Conservation (phyloP, 2,113 vertebrate species). For the Zosterops borbonicus region DNA sequence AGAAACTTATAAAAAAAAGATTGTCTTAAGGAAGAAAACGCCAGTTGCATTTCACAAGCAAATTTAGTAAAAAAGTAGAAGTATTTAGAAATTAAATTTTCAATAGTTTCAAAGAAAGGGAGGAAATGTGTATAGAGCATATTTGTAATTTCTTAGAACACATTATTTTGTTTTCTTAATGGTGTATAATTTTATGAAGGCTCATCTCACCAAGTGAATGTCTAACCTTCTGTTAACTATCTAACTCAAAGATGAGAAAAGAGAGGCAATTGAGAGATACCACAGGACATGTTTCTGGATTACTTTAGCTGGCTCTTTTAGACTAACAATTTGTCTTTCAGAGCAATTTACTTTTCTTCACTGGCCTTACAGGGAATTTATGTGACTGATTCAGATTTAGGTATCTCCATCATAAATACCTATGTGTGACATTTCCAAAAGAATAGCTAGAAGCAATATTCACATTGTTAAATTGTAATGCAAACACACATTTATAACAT, state of each 20-base stretch:
- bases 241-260: neutral
- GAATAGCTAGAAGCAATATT: neutral
- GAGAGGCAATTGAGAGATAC: neutral
- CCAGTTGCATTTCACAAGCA: constrained; percentile 41
- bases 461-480: neutral
- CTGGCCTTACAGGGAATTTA: neutral
- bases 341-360: neutral
- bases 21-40: constrained; percentile 62
- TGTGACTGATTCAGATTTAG: neutral
- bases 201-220: neutral
- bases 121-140: constrained; percentile 25
- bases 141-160: neutral
- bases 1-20: constrained; percentile 59
- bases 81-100: constrained; percentile 66
- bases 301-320: neutral
- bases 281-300: neutral
- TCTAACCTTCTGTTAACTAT: neutral
- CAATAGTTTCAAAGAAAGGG: constrained; percentile 63
- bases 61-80: constrained; percentile 58
- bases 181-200: neutral
- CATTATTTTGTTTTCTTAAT: neutral
- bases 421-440: neutral
- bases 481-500: neutral
- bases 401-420: neutral
- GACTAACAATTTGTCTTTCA: neutral